These are phyloP conservation scores for Anoplius nigerrimus DNA, from an alignment of 2,888 invertebrate species.

Conservation along the genomic window DNA sequence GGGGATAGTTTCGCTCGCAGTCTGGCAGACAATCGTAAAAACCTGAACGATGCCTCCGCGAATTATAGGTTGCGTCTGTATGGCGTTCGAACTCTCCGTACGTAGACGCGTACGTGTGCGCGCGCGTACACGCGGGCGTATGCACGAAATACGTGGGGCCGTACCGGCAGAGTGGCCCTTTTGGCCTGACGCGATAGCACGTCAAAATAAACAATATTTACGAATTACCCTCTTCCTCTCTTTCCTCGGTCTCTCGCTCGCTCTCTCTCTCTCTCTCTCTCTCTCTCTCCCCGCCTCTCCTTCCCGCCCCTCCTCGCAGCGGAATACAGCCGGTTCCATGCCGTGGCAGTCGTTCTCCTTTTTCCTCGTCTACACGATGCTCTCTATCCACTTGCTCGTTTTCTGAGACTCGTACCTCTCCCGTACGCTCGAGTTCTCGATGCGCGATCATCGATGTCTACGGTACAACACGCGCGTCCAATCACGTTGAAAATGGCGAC, in stretches of 20 bases:
- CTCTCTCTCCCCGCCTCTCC: neutral
- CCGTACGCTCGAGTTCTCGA: too few species aligned
- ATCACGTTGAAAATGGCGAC: too few species aligned
- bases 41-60: conserved; percentile 71
- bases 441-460: too few species aligned
- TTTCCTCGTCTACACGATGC: neutral
- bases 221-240: conserved; percentile 53
- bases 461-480: too few species aligned
- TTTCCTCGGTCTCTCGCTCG: neutral
- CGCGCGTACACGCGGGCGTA: neutral
- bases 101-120: conserved; percentile 40
- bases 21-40: conserved; percentile 74
- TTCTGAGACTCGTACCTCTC: conserved; percentile 1
- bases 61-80: conserved; percentile 71
- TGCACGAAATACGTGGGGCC: neutral
- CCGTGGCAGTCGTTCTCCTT: neutral
- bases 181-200: conserved; percentile 29
- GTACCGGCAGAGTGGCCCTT: conserved; percentile 1
- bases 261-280: neutral
- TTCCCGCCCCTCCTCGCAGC: neutral
- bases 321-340: neutral
- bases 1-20: conserved; percentile 55
- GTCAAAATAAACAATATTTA: conserved; percentile 63
- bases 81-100: conserved; percentile 45
- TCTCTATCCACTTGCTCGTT: neutral